These are phyloP conservation scores for Pachyuromys duprasi DNA, from an alignment of 2,797 vertebrate species.

Conservation along the genomic window DNA sequence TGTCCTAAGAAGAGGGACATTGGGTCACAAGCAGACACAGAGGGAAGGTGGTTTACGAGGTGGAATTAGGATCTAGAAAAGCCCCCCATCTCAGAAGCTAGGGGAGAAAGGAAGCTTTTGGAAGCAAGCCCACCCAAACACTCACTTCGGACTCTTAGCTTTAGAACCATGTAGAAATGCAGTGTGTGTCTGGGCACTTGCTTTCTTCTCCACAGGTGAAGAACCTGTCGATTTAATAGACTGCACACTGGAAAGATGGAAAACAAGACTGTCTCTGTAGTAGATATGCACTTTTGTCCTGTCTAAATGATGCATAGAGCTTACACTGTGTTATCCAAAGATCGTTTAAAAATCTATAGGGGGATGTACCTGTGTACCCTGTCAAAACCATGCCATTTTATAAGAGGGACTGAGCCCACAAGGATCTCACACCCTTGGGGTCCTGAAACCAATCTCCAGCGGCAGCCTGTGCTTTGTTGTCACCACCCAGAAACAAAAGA, in stretches of 20 bases:
- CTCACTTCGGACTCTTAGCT: neutral
- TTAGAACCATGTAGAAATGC: neutral
- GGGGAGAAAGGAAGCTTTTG: fast-evolving
- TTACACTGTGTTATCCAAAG: too few relatives aligned
- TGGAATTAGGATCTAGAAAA: neutral
- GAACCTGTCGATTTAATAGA: neutral
- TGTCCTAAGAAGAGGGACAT: neutral
- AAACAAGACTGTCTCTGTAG: neutral
- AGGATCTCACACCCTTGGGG: too few relatives aligned
- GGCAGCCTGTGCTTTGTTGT: too few relatives aligned
- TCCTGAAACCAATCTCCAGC: neutral
- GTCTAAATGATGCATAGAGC: neutral
- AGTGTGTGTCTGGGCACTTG: neutral
- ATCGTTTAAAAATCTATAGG: neutral
- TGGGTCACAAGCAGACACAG: neutral
- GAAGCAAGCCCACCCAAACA: fast-evolving
- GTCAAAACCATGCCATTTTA: neutral
- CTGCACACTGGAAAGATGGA: neutral
- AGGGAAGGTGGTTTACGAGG: too few relatives aligned
- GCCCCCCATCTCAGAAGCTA: neutral
- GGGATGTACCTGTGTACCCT: too few relatives aligned
- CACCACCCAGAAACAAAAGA: neutral
- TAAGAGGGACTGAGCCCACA: neutral
- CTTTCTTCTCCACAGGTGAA: neutral
- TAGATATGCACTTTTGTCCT: neutral